Evolutionary conservation across 2,888 invertebrate genomes (phyloP), one percentile per base, ranked within the genome.

Genomic region (Synanthedon andrenaeformis): DNA sequence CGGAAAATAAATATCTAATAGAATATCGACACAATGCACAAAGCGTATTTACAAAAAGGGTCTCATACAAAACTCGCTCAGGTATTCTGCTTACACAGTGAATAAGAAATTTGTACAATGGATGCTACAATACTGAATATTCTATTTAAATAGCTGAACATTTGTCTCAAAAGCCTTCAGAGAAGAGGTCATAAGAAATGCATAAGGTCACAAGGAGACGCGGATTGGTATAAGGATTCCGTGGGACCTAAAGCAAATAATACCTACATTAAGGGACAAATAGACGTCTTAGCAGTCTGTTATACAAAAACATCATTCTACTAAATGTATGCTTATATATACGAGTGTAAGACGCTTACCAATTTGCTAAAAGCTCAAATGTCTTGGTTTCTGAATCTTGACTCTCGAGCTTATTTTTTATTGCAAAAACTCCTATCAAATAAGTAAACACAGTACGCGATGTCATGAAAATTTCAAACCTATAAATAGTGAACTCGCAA

Each of bases 71-170:
- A 69, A 69, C 62, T 60, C 61, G 58, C 69, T 73, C 69, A 70
- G 72, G 66, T 67, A 75, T 77, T 74, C 72, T 64, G 66, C 75
- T 76, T 77, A 74, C 75, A 78, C 73, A 75, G 69, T 78, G 79
- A 80, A 81, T 79, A 81, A 76, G 70, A 75, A 70, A 79, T 75
- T 76, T 75, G 65, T 68, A 76, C 74, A 79, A 79, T 79, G 76
- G 71, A 78, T 74, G 72, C 70, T 76, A 74, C 73, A 72, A 74
- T 76, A 74, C 78, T 79, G 74, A 82, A 83, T 82, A 82, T 82
- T 82, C 77, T 64, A 82, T 82, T 76, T 76, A 77, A 79, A 80
- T 77, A 73, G 76, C 79, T 70, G 73, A 71, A 79, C 79, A 79
- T 82, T 82, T 80, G 76, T 79, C 76, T 76, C 72, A 71, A 79